Base-by-base conservation (phyloP, 2,113 vertebrate genomes). In the Oryctolagus cuniculus region DNA sequence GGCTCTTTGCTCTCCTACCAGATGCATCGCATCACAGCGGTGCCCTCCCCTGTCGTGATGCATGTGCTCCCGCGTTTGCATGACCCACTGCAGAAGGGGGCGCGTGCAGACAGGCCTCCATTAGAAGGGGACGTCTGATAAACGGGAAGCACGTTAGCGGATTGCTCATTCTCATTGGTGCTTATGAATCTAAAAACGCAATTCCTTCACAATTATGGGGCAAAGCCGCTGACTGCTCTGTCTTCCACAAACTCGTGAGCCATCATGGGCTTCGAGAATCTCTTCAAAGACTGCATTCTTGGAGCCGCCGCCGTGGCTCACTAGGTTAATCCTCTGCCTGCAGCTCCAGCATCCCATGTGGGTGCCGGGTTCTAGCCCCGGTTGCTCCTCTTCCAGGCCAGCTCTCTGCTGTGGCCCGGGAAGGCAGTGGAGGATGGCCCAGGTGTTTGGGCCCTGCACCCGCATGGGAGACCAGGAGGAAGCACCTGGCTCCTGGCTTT, bases 211-310 rank as follows among this genome's bases (percentile, higher is more conserved):
- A 90, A 19, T 87, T 83, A 27, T 22, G 29, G 51, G 69, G 49
- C 16, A 16, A 91, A 94, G 36, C 74, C 55, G 25, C 73, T 78
- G 53, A 55, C 31, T 2, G 5, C 61, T 16, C 24, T 85, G 21
- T 81, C 74, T 49, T 85, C 53, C 24, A 36, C 27, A 88, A 64
- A 94, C 92, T 74, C 13, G 63, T 38, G 7, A 96, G 88, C 77
- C 64, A 58, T 77, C 15, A 36, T 44, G 49, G 19, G 5, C 78
- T 82, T 83, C 63, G 51, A 83, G 79, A 66, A 34, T 6, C 12
- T 19, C 38, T 78, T 88, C 16, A 6, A 44, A 44, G 6, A 44
- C 44, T 44, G 44, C 44, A 44, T 44, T 44, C 44, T 44, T 44
- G 44, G 44, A 44, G 44, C 44, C 44, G 44, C 6, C 6, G 44